Conservation (phyloP, 2,113 vertebrate genomes). For the Embiotoca jacksoni region DNA sequence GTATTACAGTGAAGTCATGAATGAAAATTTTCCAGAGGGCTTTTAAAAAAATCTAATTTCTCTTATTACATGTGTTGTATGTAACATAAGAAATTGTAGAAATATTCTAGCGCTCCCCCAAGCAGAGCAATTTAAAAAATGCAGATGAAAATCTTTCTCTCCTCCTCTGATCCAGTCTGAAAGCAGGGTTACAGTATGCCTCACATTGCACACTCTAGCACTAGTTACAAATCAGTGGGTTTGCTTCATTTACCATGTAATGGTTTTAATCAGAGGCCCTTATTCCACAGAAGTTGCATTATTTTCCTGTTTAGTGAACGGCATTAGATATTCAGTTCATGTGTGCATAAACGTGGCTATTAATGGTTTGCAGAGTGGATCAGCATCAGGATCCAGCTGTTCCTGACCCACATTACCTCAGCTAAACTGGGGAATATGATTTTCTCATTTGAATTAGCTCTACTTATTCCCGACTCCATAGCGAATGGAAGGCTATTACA, state of each 20-base stretch:
- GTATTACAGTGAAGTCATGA: slow-evolving; percentile 20
- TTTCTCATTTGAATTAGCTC: slow-evolving; percentile 52
- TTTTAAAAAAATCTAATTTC: slow-evolving; percentile 26
- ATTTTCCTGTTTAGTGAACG: slow-evolving; percentile 29
- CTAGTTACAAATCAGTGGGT: background rate
- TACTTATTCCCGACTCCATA: slow-evolving; percentile 26
- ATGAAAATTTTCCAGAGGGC: slow-evolving; percentile 24
- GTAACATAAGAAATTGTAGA: slow-evolving; percentile 34
- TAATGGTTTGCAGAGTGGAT: slow-evolving; percentile 43
- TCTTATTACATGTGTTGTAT: slow-evolving; percentile 10
- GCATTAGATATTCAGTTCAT: slow-evolving; percentile 19
- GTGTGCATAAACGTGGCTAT: slow-evolving; percentile 39
- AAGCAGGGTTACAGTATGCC: background rate
- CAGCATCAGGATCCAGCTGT: slow-evolving; percentile 50
- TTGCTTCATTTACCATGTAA: slow-evolving; percentile 14
- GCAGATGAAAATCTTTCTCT: slow-evolving; percentile 25
- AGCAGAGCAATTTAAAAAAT: slow-evolving; percentile 38
- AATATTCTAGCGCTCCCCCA: slow-evolving; percentile 10
- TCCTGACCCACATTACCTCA: slow-evolving; percentile 62
- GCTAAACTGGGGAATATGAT: slow-evolving; percentile 47
- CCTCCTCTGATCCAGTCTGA: slow-evolving; percentile 18
- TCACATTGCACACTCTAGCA: background rate
- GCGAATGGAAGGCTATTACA: slow-evolving; percentile 15
- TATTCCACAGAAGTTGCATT: background rate
- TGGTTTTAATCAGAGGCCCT: slow-evolving; percentile 19